Base-by-base conservation (phyloP, 2,797 vertebrate species). In the Chromis chromis region DNA sequence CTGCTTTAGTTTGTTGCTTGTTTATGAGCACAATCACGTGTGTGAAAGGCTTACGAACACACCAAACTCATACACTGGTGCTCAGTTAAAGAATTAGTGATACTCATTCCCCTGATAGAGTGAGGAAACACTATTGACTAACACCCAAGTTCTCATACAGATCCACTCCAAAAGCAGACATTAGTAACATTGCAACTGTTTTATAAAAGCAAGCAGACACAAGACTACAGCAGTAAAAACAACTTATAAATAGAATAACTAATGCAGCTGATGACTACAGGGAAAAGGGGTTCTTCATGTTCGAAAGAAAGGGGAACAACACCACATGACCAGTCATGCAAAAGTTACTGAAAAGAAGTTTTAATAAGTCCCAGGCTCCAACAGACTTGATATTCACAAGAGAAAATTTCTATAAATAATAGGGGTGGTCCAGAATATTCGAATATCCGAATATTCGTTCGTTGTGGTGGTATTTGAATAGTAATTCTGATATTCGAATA, bases 241-340 rank as follows among this genome's bases (percentile, higher is more conserved):
- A 62, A 44, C 31, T 52, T 24, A 49, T 12, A 27, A 64, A 79
- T 3, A n/a, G 1, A 7, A 53, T 19, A 48, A 53, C 24, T 27
- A 55, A 14, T 27, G 17, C 9, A 16, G 12, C n/a, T 27, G 6
- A 7, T 2, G 13, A 53, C 33, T 27, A 25, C 1, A 52, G 0
- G 6, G 21, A 60, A 65, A 21, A 6, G 10, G 63, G 52, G 48
- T 48, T 55, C 54, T 53, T 64, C 16, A 13, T 56, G 63, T n/a
- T 71, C 11, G 50, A 39, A 33, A 44, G 72, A 74, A 60, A 70
- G 27, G 40, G 40, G 65, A 85, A 76, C 71, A 57, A 44, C 27
- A 66, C 14, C 44, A 71, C 69, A 74, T 76, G 78, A 78, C n/a
- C 33, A 61, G 48, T 70, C 59, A 69, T 58, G 60, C 22, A 68